Evolutionary conservation across 2,797 vertebrate genomes (phyloP), one percentile per base, ranked within the genome.

Genomic region (Ctenochaetus hawaiiensis): DNA sequence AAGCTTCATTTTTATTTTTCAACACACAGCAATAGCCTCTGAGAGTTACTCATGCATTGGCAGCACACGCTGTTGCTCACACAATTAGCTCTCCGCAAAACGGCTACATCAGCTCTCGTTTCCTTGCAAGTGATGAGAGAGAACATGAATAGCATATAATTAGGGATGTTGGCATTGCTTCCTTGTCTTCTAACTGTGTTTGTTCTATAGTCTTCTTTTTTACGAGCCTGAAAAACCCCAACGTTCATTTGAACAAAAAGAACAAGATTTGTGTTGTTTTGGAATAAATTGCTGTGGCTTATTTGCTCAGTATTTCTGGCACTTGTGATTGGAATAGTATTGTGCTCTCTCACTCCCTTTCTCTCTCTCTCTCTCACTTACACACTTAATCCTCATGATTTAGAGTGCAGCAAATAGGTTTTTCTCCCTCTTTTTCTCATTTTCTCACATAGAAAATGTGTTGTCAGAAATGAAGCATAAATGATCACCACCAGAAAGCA

Each of bases 391-490:
- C 88, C 91, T 87, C 54, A 39, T 89, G 88, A 91, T 93, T 93
- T 93, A 93, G 91, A 90, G 90, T 91, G 89, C 84, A 82, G 90
- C 84, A 91, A 92, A 91, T 91, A 83, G 89, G 81, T 75, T 88
- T 89, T 82, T 86, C 84, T 78, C 77, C 83, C 64, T 80, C 72
- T 83, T 80, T 80, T 85, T 80, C 80, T 89, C 77, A 82, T 91
- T 87, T 92, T 90, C 84, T 83, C 89, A 75, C 83, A 84, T 82
- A 81, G 83, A 87, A 92, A 90, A 86, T 67, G 82, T 87, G 85
- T 92, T 89, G 89, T 92, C 90, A 91, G 88, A 94, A 93, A 90
- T 91, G 89, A 92, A 92, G 91, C 92, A 89, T 91, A 92, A 93
- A 90, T 90, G 91, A 93, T 92, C 91, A 90, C 88, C 87, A 75